Evolutionary conservation across 2,888 invertebrate genomes (phyloP), one percentile per base, ranked within the genome.

Genomic region (Apodemia zela): DNA sequence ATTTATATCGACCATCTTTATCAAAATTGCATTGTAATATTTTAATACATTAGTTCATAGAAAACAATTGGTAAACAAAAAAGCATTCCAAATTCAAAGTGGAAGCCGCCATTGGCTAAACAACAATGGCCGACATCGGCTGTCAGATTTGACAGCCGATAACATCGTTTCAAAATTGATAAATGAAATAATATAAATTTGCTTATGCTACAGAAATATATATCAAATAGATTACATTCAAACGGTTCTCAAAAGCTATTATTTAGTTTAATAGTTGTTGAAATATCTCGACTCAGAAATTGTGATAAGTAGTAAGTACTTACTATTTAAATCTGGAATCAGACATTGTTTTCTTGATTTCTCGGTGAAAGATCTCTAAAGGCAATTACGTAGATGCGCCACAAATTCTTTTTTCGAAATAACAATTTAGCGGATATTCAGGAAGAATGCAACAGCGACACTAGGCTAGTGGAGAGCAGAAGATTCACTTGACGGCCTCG

Each of bases 81-180:
- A 73, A 83, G 85, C 82, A 78, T 82, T 84, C 77, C 60, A 77
- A 78, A 77, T 82, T 82, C 80, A 83, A 86, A 87, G 78, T 72
- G 66, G 70, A 72, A 69, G 75, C 81, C 80, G 80, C 78, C 69
- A 86, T 86, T 86, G 86, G 85, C 72, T 73, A 71, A 70, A 71
- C 70, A 72, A 85, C 85, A 86, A 87, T 87, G 82, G 86, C 80
- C 75, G 79, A 76, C 75, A 71, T 69, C 64, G 82, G 82, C 80
- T 75, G 86, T 87, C 85, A 85, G 88, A 88, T 87, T 79, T 87
- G 85, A 86, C 80, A 80, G 77, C 67, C 70, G 87, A 87, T 87
- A 85, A 82, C 29, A 33, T 42, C 54, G 45, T 62, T 42, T 58
- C 57, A 11, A 42, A 54, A 57, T 38, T 59, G 59, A 60, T 21